phyloP scores from a whole-genome alignment of 2,888 invertebrate genomes.

The Crossocerus cetratus region DNA sequence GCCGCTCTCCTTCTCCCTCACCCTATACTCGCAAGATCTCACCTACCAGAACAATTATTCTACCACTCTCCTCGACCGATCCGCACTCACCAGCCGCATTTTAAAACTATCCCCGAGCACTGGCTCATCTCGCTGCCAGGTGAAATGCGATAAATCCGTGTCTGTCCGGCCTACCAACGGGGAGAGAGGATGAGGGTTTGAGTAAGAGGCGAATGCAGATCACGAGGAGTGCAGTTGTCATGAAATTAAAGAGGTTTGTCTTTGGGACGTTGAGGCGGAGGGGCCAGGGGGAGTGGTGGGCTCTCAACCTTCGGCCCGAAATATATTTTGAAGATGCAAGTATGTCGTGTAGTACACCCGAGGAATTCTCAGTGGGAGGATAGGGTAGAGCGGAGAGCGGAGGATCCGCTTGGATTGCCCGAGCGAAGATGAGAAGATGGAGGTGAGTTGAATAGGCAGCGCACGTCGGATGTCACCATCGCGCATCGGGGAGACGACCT shows the following conservation, averaged over 20 bases:
- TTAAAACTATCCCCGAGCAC: too few species aligned
- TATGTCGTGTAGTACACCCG: neutral
- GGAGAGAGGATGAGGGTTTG: too few species aligned
- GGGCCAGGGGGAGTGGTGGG: neutral
- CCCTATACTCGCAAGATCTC: conserved; percentile 3
- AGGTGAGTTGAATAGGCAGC: conserved; percentile 47
- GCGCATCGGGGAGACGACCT: conserved; percentile 59
- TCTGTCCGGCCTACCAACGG: too few species aligned
- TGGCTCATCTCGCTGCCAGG: too few species aligned
- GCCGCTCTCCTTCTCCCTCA: too few species aligned
- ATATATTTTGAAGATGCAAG: neutral
- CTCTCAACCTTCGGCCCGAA: conserved; percentile 1
- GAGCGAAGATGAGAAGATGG: conserved; percentile 38
- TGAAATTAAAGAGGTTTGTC: neutral
- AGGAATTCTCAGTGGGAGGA: neutral
- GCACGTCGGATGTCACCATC: conserved; percentile 66
- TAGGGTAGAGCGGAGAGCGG: conserved; percentile 6
- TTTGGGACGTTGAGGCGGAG: neutral
- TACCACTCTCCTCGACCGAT: too few species aligned
- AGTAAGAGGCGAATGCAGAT: conserved; percentile 1
- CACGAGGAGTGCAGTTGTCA: neutral
- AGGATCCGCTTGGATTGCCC: conserved; percentile 32
- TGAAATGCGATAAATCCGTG: too few species aligned
- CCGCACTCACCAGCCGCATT: too few species aligned
- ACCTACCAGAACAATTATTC: too few species aligned